Evolutionary conservation across 2,888 invertebrate species (phyloP).

Genomic region (Chloromyia formosa): DNA sequence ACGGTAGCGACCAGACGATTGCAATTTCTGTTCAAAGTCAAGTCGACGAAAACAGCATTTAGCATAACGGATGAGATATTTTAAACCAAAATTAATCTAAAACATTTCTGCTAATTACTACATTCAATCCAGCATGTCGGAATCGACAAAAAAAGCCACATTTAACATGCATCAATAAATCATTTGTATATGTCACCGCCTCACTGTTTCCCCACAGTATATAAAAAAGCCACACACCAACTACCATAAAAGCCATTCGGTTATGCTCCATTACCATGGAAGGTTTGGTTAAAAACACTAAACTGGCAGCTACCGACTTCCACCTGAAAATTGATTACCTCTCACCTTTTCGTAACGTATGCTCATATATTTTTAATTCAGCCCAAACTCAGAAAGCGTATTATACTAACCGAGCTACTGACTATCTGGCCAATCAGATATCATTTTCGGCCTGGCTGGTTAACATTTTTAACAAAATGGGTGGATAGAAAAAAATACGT

Average conservation of each 20-base stretch:
- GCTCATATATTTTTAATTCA: neutral
- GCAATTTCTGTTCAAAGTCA: neutral
- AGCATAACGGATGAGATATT: neutral
- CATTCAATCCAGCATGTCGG: neutral
- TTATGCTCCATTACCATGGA: neutral
- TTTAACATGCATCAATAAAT: neutral
- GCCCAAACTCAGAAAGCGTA: neutral
- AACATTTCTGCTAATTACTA: conserved; percentile 4
- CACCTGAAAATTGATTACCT: conserved; percentile 7
- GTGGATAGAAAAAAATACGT: no score
- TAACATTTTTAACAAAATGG: no score
- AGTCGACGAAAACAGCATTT: neutral
- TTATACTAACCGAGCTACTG: no score
- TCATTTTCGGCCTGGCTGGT: no score
- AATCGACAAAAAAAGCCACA: neutral
- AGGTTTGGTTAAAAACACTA: no score
- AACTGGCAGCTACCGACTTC: neutral
- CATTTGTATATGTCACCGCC: conserved; percentile 10
- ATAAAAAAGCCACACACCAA: neutral
- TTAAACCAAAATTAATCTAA: neutral
- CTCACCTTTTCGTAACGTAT: neutral
- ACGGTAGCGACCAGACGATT: neutral
- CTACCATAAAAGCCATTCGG: neutral
- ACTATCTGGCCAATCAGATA: no score
- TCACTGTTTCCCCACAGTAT: neutral